phyloP scores from a whole-genome alignment of 1,140 invertebrate species.

The Ditylenchus dipsaci region DNA sequence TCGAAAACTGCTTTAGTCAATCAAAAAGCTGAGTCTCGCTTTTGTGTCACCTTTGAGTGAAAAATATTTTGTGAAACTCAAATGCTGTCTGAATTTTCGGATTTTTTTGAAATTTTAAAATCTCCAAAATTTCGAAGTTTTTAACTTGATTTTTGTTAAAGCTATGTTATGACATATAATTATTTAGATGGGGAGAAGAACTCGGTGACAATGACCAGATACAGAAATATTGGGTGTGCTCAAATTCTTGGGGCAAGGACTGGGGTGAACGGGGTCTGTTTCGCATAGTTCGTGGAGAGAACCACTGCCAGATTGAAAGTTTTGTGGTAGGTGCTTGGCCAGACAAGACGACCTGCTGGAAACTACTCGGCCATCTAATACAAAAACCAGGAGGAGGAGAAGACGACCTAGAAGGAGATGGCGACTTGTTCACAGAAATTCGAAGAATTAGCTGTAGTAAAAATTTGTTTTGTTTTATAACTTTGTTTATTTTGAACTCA shows the following conservation, averaged over 20 bases:
- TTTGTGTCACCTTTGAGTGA: no score
- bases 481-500: neutral
- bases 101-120: neutral
- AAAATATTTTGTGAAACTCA: no score
- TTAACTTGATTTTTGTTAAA: no score
- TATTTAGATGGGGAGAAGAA: slow-evolving; percentile 73
- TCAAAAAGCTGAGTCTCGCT: no score
- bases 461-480: neutral
- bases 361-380: neutral
- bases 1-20: no score
- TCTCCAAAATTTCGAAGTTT: neutral
- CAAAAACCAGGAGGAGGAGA: neutral
- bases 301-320: slow-evolving; percentile 80
- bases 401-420: neutral
- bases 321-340: slow-evolving; percentile 73
- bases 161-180: neutral
- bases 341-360: slow-evolving; percentile 11
- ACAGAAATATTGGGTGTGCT: slow-evolving; percentile 78
- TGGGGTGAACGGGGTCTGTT: slow-evolving; percentile 87
- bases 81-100: no score
- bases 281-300: slow-evolving; percentile 70
- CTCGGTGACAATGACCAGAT: slow-evolving; percentile 63
- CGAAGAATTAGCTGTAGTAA: neutral
- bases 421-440: neutral
- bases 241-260: slow-evolving; percentile 78